Percentiles rank a stretch among this genome's conserved stretches.
phyloP scores from a whole-genome alignment of 2,888 invertebrate species.

The Dasypolia templi region DNA sequence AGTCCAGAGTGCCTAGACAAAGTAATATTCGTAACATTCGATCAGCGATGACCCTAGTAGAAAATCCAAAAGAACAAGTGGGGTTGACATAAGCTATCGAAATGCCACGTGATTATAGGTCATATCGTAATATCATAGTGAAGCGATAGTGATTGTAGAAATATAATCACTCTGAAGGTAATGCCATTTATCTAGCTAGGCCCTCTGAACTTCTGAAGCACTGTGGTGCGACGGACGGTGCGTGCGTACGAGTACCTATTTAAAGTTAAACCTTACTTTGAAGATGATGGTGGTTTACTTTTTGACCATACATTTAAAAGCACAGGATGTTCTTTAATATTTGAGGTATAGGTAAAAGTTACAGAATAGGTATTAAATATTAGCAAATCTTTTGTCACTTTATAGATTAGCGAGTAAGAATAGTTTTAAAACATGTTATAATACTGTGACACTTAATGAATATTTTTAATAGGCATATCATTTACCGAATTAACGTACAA shows the following conservation, averaged over 20 bases:
- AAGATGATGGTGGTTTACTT: constrained; percentile 2
- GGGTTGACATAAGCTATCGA: no score
- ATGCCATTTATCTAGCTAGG: no score
- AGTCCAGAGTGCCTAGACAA: background rate
- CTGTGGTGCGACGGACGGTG: no score
- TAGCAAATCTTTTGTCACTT: background rate
- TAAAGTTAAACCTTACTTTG: background rate
- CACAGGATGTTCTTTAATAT: background rate
- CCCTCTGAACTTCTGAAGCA: no score
- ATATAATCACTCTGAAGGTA: no score
- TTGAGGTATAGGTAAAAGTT: background rate
- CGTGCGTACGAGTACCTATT: constrained; percentile 1
- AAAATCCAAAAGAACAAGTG: no score
- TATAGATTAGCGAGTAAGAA: background rate
- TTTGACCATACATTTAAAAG: background rate
- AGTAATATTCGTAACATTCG: no score
- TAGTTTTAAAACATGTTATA: background rate
- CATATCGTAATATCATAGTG: no score
- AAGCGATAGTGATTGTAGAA: no score
- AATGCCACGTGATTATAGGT: no score
- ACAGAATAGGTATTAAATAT: background rate
- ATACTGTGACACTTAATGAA: background rate
- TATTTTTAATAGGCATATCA: constrained; percentile 3
- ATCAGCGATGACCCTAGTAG: no score
- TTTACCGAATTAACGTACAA: constrained; percentile 4